Evolutionary conservation across 2,797 vertebrate genomes (phyloP), one percentile per base, ranked within the genome.

Genomic region (Acropternis orthonyx): DNA sequence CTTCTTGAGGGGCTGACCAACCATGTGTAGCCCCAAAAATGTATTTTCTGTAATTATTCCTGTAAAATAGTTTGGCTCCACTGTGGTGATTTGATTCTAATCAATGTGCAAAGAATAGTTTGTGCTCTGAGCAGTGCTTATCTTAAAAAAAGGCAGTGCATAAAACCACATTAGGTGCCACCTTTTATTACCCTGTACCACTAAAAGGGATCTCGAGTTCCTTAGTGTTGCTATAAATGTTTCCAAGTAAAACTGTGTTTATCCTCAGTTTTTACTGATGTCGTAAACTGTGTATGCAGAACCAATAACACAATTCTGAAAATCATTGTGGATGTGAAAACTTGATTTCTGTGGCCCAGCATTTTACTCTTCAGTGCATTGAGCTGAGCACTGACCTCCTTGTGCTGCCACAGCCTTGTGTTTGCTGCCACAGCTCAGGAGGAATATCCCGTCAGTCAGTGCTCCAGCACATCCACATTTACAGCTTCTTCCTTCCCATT

Each of bases 221-320:
- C 51, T 78, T 19, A 8, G 24, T 1, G 11, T 10, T 43, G 34
- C 51, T 62, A 30, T 5, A 11, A 39, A 43, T 9, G 7, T 65
- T 81, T 71, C 32, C 24, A 39, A 28, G 13, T 28, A 28, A 62
- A 85, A 71, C 39, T 6, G 14, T 2, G 7, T 46, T 83, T 81
- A 24, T 30, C 37, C 22, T n/a, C 37, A n/a, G 6, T 43, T 91
- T 89, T 75, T 30, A 55, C 39, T 0, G 4, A 24, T 44, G 28
- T 16, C 54, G 19, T 13, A 15, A 51, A 22, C 3, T 1, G 9
- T 0, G 4, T 1, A 3, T 4, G 30, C 15, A 43, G 54, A 68
- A 24, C 37, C 22, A 8, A 8, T 7, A 43, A 12, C 24, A 26
- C 28, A 61, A 3, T 14, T 20, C 22, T 14, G 37, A 37, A 54